phyloP scores from a whole-genome alignment of 2,888 invertebrate genomes.

The Psylliodes chrysocephalus region DNA sequence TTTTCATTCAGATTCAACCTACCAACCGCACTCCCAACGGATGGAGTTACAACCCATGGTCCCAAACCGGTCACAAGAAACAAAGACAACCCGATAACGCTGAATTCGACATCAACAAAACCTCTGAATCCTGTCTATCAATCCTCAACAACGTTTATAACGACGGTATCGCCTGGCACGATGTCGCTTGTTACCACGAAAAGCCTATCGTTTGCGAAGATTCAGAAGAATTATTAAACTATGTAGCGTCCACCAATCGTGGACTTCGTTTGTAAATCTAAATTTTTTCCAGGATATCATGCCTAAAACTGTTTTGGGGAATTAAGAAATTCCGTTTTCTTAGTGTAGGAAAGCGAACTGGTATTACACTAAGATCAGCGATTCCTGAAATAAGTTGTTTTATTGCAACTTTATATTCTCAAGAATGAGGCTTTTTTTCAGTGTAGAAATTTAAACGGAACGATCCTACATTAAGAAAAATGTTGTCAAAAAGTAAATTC shows the following conservation, averaged over 20 bases:
- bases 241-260: conserved; percentile 85
- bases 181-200: conserved; percentile 93
- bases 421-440: too few relatives aligned
- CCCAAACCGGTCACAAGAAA: conserved; percentile 91
- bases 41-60: conserved; percentile 90
- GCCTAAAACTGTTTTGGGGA: conserved; percentile 12
- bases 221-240: conserved; percentile 86
- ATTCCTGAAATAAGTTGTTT: too few relatives aligned
- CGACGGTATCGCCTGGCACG: conserved; percentile 94
- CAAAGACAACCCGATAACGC: conserved; percentile 89
- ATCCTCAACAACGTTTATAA: conserved; percentile 92
- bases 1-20: conserved; percentile 71
- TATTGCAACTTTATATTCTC: too few relatives aligned
- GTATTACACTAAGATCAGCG: too few relatives aligned
- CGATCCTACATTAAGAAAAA: too few relatives aligned
- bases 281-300: neutral
- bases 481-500: too few relatives aligned
- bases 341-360: too few relatives aligned
- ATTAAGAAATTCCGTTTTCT: too few relatives aligned
- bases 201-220: conserved; percentile 93
- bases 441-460: too few relatives aligned
- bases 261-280: conserved; percentile 78
- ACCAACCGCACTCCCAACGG: conserved; percentile 79
- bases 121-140: conserved; percentile 87
- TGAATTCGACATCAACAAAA: conserved; percentile 89